These are phyloP conservation scores for Diceros bicornis DNA, from an alignment of 2,797 vertebrate species.

Conservation along the genomic window DNA sequence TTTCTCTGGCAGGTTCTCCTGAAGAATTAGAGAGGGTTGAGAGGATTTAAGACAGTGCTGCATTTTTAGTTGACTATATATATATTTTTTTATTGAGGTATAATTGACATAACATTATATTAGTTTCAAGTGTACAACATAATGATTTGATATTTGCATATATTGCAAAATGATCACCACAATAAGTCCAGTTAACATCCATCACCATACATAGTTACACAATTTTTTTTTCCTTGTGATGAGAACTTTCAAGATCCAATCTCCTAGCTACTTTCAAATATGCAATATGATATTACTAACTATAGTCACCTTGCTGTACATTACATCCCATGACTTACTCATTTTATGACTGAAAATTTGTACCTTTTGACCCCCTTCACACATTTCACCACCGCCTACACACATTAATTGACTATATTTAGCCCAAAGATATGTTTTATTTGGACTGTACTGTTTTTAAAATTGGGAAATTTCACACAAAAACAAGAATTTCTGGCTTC, in stretches of 20 bases:
- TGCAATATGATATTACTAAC: neutral
- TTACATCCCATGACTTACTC: neutral
- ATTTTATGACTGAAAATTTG: constrained; percentile 9
- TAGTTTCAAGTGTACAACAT: neutral
- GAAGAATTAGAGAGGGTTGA: constrained; percentile 28
- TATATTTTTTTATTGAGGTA: neutral
- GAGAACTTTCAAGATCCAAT: neutral
- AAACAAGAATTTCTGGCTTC: neutral
- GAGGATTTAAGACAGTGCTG: constrained; percentile 13
- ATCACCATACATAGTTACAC: neutral
- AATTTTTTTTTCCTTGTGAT: neutral
- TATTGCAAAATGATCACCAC: neutral
- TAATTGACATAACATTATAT: neutral
- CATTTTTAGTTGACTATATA: neutral
- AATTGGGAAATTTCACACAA: neutral
- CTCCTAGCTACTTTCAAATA: neutral
- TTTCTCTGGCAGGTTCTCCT: neutral
- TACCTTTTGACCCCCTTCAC: neutral
- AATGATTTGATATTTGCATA: neutral
- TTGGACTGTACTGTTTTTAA: neutral
- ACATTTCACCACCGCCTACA: neutral
- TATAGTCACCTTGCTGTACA: neutral
- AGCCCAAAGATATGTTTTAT: neutral
- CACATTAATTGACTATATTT: neutral
- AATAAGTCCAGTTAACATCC: neutral